A percentile compares a stretch with the other conserved stretches of the same genome.
Conservation (phyloP, 2,888 invertebrate species). For the Opisthograptis luteolata region DNA sequence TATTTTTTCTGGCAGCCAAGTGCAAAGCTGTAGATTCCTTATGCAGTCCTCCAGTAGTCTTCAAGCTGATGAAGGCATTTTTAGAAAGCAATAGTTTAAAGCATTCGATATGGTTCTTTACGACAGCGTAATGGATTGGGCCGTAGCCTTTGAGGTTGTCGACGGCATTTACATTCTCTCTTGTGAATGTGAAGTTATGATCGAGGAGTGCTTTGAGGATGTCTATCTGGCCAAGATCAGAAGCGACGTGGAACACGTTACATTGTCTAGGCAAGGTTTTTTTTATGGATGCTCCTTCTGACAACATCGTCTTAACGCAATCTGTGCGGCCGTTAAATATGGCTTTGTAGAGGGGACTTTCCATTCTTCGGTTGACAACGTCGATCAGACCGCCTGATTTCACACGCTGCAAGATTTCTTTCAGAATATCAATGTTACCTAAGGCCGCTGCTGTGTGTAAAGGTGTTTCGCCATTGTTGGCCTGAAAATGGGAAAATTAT, state of each 20-base stretch:
- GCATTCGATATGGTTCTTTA: slow-evolving; percentile 52
- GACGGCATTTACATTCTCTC: slow-evolving; percentile 35
- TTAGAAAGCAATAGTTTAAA: slow-evolving; percentile 23
- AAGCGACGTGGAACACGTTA: slow-evolving; percentile 76
- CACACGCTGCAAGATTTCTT: slow-evolving; percentile 53
- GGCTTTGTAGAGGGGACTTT: slow-evolving; percentile 55
- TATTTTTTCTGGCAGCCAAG: slow-evolving; percentile 23
- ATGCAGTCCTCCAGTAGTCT: slow-evolving; percentile 1
- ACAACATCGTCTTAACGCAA: slow-evolving; percentile 50
- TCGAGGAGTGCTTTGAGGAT: slow-evolving; percentile 70
- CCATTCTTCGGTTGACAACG: slow-evolving; percentile 44
- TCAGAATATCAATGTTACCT: slow-evolving; percentile 58
- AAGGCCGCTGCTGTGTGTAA: slow-evolving; percentile 63
- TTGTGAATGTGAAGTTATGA: slow-evolving; percentile 52
- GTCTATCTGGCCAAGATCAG: slow-evolving; percentile 65
- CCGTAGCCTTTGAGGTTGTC: slow-evolving; percentile 50
- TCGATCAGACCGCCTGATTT: slow-evolving; percentile 22
- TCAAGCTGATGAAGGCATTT: slow-evolving; percentile 24
- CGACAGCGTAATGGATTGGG: slow-evolving; percentile 66
- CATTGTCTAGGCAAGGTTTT: slow-evolving; percentile 48
- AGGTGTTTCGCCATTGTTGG: slow-evolving; percentile 56
- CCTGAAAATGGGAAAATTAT: slow-evolving; percentile 38
- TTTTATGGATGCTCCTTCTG: slow-evolving; percentile 45
- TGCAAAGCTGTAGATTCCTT: slow-evolving; percentile 22
- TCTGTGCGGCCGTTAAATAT: slow-evolving; percentile 46